Base-by-base conservation (phyloP, 2,113 vertebrate genomes). In the Thryonomys swinderianus region DNA sequence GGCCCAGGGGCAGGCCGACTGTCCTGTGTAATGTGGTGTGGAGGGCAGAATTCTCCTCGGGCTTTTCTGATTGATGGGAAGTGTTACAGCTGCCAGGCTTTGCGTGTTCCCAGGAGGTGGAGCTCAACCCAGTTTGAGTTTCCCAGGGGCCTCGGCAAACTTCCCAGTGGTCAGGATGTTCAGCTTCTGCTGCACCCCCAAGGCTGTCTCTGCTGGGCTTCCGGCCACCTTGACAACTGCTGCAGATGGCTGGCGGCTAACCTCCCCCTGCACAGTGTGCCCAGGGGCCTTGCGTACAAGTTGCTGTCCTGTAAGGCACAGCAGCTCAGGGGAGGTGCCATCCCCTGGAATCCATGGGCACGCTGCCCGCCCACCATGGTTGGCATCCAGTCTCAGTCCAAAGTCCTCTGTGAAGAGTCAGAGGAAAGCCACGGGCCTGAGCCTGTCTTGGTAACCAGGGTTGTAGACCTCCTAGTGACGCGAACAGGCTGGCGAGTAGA, bases 341-440 rank as follows among this genome's bases (percentile, higher is more conserved):
- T 12, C 4, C 18, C 1, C n/a, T 21, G 55, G 27, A 88, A 45
- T 27, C 23, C 61, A 42, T 7, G 42, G 64, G 32, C 64, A 13
- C 1, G 0, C 2, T 32, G 40, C 55, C 1, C 6, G 8, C 14
- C 37, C 0, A 0, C 32, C 25, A 6, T 7, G 9, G 1, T 3
- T 0, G 12, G 71, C 40, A 3, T 42, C 71, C 25, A 27, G 40
- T 73, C 30, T 42, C n/a, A n/a, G 4, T 34, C n/a, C 88, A 18
- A 1, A 6, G 11, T 30, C 27, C 34, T 57, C 27, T 48, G 42
- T 5, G 0, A 23, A 45, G 25, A 17, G 1, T 21, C 16, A 40
- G 69, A 37, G 42, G 20, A 61, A 76, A 32, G 0, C 30, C 8
- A 3, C 25, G 37, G 45, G 8, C 14, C 40, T 0, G 4, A 27